Evolutionary conservation across 2,113 vertebrate species (phyloP), one percentile per base, ranked within the genome.

Genomic region (Thamnophis sirtalis): DNA sequence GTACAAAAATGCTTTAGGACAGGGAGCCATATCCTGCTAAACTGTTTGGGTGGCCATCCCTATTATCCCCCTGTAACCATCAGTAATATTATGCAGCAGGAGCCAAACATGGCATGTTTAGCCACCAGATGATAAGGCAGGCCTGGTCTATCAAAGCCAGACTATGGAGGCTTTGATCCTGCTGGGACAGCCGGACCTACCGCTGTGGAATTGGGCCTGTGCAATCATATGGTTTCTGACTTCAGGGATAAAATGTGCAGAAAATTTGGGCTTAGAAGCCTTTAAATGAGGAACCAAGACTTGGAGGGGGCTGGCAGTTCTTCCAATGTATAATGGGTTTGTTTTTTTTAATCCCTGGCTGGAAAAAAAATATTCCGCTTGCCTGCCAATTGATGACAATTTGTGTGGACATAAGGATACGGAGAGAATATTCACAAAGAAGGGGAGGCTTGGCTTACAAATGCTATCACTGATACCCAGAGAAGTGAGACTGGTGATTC

Each of bases 1-100:
- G 89, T 50, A 58, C 50, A 49, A 0, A 0, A 22, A 54, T 89
- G 55, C 94, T 91, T 94, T 73, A 85, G 88, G 86, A 88, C 87
- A 94, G 92, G 55, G 15, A 93, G 87, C 43, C 89, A 50, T 17
- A 91, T 49, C 0, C 0, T 51, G 86, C 6, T 95, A 94, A 94
- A 90, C 49, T 0, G 0, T 90, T 92, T 53, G 43, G 68, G 89
- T 26, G 9, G 89, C 55, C 95, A 93, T 17, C 91, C 51, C 54
- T 58, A 0, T 87, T 93, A 91, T 80, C 50, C 86, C 91, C 84
- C 17, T 21, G 13, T 33, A 53, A 13, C 89, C 90, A 89, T 91
- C 60, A 51, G 19, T 86, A 68, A 68, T 19, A 92, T 92, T 58
- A 93, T 11, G 89, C 50, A 94, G 53, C n/a, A 53, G 58, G 48